Evolutionary conservation across 2,113 vertebrate genomes (phyloP).

Genomic region (Stegostoma tigrinum): DNA sequence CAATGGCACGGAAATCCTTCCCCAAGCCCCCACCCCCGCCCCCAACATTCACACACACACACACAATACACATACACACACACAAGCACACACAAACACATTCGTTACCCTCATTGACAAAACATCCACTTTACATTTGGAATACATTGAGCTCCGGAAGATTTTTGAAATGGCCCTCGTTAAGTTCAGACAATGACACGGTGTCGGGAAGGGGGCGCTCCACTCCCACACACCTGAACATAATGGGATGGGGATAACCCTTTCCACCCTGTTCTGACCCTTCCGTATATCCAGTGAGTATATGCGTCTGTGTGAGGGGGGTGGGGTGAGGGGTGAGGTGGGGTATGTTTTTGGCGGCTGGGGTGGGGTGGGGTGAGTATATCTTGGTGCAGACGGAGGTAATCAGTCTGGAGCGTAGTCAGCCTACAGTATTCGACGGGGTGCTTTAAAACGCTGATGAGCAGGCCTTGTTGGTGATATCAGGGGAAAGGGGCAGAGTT

Average conservation of each 20-base stretch:
- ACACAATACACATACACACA: no score
- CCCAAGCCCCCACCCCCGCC: neutral
- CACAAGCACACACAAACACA: neutral
- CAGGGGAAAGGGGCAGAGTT: neutral
- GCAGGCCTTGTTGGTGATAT: neutral
- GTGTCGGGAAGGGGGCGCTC: neutral
- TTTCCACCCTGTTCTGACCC: neutral
- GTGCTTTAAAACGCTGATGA: neutral
- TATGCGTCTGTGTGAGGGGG: no score
- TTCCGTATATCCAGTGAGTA: neutral
- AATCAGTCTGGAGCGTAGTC: neutral
- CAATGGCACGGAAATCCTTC: no score
- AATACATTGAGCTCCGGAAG: neutral
- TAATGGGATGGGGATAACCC: neutral
- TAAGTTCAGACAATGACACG: neutral
- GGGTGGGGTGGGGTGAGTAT: neutral
- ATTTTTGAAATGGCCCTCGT: neutral
- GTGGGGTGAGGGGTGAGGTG: no score
- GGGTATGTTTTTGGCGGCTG: no score
- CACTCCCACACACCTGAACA: neutral
- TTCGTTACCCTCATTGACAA: neutral
- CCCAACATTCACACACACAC: neutral
- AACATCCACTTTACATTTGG: neutral
- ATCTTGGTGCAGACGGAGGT: neutral
- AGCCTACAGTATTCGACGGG: neutral